Percentiles rank a stretch among this genome's conserved stretches.
These are phyloP conservation scores for Acinonyx jubatus DNA, from an alignment of 2,113 vertebrate genomes.

Conservation along the genomic window DNA sequence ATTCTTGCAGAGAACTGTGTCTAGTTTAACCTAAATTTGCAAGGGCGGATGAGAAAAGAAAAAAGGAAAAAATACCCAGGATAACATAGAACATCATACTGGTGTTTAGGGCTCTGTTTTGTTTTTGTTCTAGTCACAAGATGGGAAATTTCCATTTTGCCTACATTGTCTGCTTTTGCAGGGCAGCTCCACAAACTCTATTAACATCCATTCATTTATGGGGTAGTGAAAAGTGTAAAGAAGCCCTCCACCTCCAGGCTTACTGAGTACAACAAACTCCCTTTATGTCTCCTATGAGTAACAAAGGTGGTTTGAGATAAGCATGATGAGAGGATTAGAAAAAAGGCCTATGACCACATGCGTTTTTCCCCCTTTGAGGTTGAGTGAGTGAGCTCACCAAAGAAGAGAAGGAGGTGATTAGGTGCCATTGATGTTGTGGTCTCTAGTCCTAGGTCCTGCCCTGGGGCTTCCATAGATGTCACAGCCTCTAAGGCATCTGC, in stretches of 20 bases:
- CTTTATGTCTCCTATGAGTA: not conserved
- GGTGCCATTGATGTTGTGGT: too few species aligned
- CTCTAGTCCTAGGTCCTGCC: not conserved
- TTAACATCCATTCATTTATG: not conserved
- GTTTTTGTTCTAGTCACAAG: not conserved
- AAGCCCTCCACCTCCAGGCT: not conserved
- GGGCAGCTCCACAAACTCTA: not conserved
- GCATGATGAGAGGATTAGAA: not conserved
- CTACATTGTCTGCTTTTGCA: not conserved
- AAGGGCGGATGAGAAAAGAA: slow-evolving; percentile 11
- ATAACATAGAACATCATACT: not conserved
- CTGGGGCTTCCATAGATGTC: not conserved
- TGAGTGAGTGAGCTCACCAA: not conserved
- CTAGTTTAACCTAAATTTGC: slow-evolving; percentile 34
- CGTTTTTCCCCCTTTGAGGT: not conserved
- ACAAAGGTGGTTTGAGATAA: not conserved
- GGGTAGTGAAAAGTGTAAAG: not conserved
- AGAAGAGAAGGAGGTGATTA: not conserved
- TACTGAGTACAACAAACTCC: not conserved
- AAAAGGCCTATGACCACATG: not conserved
- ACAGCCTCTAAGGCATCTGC: not conserved
- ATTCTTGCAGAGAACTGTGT: slow-evolving; percentile 17
- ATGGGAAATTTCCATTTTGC: slow-evolving; percentile 40
- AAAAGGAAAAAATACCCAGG: not conserved
- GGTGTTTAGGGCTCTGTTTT: not conserved